Conservation (phyloP, 1,140 invertebrate species). For the Tachypleus tridentatus region DNA sequence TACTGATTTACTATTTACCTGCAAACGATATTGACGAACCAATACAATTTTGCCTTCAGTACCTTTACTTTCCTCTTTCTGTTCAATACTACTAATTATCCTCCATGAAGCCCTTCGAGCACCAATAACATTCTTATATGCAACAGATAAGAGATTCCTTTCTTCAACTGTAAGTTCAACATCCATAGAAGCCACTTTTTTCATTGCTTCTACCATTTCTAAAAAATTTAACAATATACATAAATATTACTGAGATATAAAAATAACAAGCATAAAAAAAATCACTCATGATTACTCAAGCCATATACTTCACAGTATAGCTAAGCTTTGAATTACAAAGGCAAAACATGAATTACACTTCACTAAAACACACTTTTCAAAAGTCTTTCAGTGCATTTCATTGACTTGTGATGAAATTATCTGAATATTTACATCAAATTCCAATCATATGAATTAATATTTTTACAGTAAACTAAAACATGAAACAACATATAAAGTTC, state of each 20-base stretch:
- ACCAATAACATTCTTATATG: slow-evolving; percentile 99
- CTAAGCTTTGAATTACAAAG: too few relatives aligned
- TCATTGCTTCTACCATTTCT: slow-evolving; percentile 62
- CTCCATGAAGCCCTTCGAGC: slow-evolving; percentile 92
- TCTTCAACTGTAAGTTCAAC: slow-evolving; percentile 88
- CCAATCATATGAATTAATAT: too few relatives aligned
- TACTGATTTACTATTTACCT: slow-evolving; percentile 36
- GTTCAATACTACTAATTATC: slow-evolving; percentile 93
- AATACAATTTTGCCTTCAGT: slow-evolving; percentile 81
- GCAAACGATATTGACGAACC: slow-evolving; percentile 83
- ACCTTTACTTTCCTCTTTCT: slow-evolving; percentile 59
- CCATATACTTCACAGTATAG: background rate
- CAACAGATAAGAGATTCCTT: slow-evolving; percentile 89
- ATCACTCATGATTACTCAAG: too few relatives aligned
- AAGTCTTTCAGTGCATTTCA: too few relatives aligned
- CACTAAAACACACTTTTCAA: too few relatives aligned
- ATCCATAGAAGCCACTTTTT: slow-evolving; percentile 55
- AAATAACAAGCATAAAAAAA: too few relatives aligned
- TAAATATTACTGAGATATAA: too few relatives aligned
- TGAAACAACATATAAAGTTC: too few relatives aligned
- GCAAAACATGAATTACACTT: too few relatives aligned
- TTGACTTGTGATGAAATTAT: too few relatives aligned
- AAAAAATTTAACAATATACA: slow-evolving; percentile 1
- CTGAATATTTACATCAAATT: too few relatives aligned
- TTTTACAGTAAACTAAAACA: too few relatives aligned